Evolutionary conservation across 2,888 invertebrate genomes (phyloP).

Genomic region (Pristionchus fissidentatus): DNA sequence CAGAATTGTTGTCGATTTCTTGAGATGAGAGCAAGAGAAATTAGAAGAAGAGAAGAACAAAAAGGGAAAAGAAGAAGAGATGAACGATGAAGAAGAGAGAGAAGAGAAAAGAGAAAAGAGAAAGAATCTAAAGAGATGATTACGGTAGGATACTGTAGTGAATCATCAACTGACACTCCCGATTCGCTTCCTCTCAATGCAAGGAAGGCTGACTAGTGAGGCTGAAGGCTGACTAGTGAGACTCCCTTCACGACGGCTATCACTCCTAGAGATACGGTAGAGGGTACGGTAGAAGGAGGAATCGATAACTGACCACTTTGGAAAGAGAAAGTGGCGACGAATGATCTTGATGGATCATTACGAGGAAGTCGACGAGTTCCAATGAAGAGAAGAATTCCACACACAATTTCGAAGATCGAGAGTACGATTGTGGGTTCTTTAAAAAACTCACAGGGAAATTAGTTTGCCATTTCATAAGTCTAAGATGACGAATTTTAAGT

Average conservation of each 20-base stretch:
- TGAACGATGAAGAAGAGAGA: slow-evolving; percentile 5
- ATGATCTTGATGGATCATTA: neutral
- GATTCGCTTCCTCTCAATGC: neutral
- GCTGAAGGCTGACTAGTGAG: no score
- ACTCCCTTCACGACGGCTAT: neutral
- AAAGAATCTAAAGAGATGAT: no score
- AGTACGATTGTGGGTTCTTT: neutral
- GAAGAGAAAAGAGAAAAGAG: slow-evolving; percentile 7
- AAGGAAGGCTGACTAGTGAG: neutral
- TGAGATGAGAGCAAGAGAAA: neutral
- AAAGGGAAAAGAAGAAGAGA: slow-evolving; percentile 9
- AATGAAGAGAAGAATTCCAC: neutral
- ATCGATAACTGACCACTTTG: slow-evolving; percentile 38
- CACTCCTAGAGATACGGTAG: slow-evolving; percentile 13
- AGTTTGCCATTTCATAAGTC: neutral
- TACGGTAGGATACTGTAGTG: neutral
- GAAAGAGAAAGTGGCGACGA: slow-evolving; percentile 9
- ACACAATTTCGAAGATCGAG: neutral
- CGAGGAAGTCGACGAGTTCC: slow-evolving; percentile 1
- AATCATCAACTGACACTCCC: neutral
- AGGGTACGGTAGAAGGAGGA: neutral
- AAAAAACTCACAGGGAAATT: neutral
- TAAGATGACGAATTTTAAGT: no score
- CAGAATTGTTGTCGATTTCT: slow-evolving; percentile 2
- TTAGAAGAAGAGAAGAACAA: neutral